These are phyloP conservation scores for Phallusia fumigata DNA, from an alignment of 23 tunicate genomes.

Conservation along the genomic window DNA sequence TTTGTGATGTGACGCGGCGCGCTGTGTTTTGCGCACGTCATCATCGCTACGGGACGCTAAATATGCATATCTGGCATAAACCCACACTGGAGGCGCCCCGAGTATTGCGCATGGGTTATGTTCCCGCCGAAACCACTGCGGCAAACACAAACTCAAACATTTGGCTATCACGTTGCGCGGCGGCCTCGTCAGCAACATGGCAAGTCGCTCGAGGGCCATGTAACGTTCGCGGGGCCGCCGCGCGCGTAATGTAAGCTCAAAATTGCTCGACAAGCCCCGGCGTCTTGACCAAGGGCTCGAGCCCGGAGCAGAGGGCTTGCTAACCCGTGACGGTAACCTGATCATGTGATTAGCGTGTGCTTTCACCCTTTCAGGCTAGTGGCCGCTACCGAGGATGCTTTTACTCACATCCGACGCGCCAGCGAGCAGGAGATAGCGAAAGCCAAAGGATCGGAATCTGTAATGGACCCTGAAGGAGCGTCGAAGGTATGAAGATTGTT, in stretches of 20 bases:
- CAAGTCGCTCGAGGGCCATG: neutral
- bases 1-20: too few relatives aligned
- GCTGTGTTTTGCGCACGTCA: too few relatives aligned
- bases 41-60: too few relatives aligned
- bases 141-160: neutral
- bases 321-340: neutral
- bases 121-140: neutral
- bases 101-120: neutral
- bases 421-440: conserved; percentile 58
- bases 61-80: too few relatives aligned
- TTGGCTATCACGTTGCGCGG: neutral
- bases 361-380: conserved; percentile 50
- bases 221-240: neutral
- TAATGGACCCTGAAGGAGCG: conserved; percentile 75
- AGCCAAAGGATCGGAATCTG: conserved; percentile 28
- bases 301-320: neutral
- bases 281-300: neutral
- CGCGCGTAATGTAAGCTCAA: neutral
- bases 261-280: neutral
- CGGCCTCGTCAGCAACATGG: neutral
- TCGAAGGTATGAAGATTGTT: conserved; percentile 51
- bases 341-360: conserved; percentile 3
- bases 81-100: too few relatives aligned
- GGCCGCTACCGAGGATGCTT: conserved; percentile 98
- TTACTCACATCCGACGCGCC: conserved; percentile 89